A percentile compares a stretch with the other conserved stretches of the same genome.
These are phyloP conservation scores for Semnornis frantzii DNA, from an alignment of 2,113 vertebrate species.

Conservation along the genomic window DNA sequence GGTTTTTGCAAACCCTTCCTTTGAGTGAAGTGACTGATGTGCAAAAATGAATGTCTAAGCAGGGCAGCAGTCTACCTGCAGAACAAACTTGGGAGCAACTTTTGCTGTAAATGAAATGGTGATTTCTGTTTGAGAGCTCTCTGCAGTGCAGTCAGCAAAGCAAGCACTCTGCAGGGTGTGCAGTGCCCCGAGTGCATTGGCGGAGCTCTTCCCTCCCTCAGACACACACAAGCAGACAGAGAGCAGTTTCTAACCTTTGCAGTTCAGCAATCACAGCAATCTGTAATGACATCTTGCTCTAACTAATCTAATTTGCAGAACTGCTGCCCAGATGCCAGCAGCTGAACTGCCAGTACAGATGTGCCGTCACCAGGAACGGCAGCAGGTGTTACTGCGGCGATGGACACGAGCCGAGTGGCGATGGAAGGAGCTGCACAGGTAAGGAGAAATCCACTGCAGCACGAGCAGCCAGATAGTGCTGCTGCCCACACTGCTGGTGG, in stretches of 20 bases:
- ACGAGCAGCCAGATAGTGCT: fast-evolving
- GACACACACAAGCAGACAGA: fast-evolving
- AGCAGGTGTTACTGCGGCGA: slow-evolving; percentile 91
- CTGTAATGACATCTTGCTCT: not conserved
- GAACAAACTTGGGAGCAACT: not conserved
- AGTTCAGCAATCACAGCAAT: not conserved
- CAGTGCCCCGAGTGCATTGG: not conserved
- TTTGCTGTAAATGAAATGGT: not conserved
- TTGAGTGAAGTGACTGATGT: not conserved
- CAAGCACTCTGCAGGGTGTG: not conserved
- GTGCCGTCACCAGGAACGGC: slow-evolving; percentile 88
- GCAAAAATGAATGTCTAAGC: not conserved
- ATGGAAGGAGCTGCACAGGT: slow-evolving; percentile 92
- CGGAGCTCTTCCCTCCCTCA: not conserved
- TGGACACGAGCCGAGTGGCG: slow-evolving; percentile 86
- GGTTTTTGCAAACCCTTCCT: not conserved
- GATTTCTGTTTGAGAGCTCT: not conserved
- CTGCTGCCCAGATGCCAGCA: slow-evolving; percentile 89
- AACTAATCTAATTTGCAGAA: slow-evolving; percentile 75
- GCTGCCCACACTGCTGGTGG: fast-evolving
- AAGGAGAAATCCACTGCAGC: not conserved
- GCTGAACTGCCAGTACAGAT: slow-evolving; percentile 89
- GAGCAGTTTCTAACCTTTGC: not conserved
- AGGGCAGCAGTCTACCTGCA: not conserved
- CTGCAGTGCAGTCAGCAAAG: not conserved